Conservation (phyloP, 2,797 vertebrate species). For the Siniperca undulata region DNA sequence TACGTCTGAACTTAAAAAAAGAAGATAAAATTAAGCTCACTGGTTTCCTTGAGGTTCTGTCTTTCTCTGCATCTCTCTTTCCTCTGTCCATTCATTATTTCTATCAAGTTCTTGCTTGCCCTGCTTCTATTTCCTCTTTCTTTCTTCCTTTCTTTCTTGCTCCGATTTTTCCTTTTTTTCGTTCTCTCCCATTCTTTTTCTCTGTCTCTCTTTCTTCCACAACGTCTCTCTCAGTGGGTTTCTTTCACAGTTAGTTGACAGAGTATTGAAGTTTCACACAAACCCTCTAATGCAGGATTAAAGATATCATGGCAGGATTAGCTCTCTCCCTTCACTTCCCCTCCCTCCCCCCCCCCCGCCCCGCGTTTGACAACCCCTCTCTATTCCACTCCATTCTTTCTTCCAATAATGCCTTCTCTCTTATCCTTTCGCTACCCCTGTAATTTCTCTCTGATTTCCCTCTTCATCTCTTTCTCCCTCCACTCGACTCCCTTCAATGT, state of each 20-base stretch:
- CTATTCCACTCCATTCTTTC: slow-evolving; percentile 64
- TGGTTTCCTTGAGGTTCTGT: slow-evolving; percentile 60
- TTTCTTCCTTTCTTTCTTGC: slow-evolving; percentile 2
- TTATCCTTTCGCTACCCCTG: slow-evolving; percentile 55
- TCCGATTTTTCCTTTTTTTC: slow-evolving; percentile 8
- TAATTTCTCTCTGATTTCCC: slow-evolving; percentile 53
- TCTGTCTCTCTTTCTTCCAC: slow-evolving; percentile 30
- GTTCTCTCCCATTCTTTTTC: slow-evolving; percentile 23
- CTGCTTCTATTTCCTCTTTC: slow-evolving; percentile 14
- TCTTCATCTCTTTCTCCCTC: slow-evolving; percentile 33
- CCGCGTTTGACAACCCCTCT: slow-evolving; percentile 59
- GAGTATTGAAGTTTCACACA: slow-evolving; percentile 81
- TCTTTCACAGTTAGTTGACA: slow-evolving; percentile 76
- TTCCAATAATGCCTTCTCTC: slow-evolving; percentile 61
- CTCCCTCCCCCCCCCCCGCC: slow-evolving; percentile 38
- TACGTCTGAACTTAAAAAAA: slow-evolving; percentile 58
- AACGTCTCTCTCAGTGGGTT: slow-evolving; percentile 60
- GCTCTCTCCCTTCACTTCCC: slow-evolving; percentile 54
- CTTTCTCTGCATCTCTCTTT: slow-evolving; percentile 39
- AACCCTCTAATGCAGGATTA: slow-evolving; percentile 84
- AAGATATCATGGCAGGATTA: slow-evolving; percentile 83
- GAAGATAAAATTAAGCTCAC: slow-evolving; percentile 56
- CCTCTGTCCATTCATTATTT: slow-evolving; percentile 42
- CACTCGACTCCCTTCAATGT: slow-evolving; percentile 47
- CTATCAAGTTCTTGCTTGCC: slow-evolving; percentile 10